Evolutionary conservation across 2,888 invertebrate species (phyloP), one percentile per base, ranked within the genome.

Genomic region (Notocelia uddmanniana): DNA sequence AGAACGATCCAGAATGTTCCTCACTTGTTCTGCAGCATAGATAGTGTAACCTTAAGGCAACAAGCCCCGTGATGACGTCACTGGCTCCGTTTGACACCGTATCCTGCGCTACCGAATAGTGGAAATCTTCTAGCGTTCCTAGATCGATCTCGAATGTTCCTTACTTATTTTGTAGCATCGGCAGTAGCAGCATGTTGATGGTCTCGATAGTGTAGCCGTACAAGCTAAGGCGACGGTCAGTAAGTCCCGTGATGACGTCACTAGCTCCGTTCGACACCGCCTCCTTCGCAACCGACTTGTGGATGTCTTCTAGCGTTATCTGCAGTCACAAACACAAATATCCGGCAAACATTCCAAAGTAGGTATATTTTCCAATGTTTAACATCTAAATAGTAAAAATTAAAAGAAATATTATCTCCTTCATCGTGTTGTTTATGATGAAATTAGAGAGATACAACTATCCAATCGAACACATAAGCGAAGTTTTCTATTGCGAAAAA

Each of bases 131-230:
- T 95, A 97, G 95, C n/a, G 96, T 96, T 79, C n/a, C n/a, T n/a
- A 41, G 41, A 41, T 41, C 31, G 5, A 31, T 41, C 41, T 41
- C 15, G 45, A 45, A 45, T 45, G 45, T 45, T 45, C 1, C 95
- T 91, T 88, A 98, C 98, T 97, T 97, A 83, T 97, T 97, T 84
- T 97, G 96, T 78, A 99, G 96, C 99, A 99, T 99, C 0, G 99
- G 99, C 69, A 99, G 90, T 48, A 99, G 94, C 21, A 99, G 95
- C 95, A 99, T 96, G 83, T 97, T 97, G 84, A 99, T 97, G 0
- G 98, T 98, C 92, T 99, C 99, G 45, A 98, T 96, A 0, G 98
- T 98, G 91, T 99, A 99, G 62, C 98, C 98, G 87, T 97, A 99
- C 74, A 99, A 94, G 1, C 98, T 96, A 52, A 99, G 95, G 45